Percentiles rank a stretch among this genome's conserved stretches.
Evolutionary conservation across 2,113 vertebrate species (phyloP).

Genomic region (Rhinolophus ferrumequinum): DNA sequence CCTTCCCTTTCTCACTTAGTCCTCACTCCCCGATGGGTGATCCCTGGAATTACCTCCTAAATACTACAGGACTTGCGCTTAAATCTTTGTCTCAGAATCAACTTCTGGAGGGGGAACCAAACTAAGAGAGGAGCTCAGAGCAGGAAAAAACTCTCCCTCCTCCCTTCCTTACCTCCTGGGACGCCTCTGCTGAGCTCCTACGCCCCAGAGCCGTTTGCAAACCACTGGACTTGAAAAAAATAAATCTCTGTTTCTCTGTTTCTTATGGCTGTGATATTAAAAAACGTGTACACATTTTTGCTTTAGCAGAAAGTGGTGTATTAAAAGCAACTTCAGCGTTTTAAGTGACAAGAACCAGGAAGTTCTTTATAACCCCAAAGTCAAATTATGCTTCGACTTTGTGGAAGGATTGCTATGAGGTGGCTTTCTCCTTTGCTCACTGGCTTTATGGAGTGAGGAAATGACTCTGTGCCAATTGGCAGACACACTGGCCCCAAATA

Average conservation of each 20-base stretch:
- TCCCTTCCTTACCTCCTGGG: fast-evolving
- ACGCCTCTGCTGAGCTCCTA: neutral
- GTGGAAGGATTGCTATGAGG: neutral
- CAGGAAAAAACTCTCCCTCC: neutral
- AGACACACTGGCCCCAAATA: neutral
- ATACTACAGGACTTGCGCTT: neutral
- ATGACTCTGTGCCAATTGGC: slow-evolving; percentile 15
- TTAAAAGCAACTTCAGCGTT: neutral
- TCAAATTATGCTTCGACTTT: neutral
- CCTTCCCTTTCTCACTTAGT: neutral
- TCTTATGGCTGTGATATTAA: fast-evolving
- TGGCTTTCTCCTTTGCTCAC: neutral
- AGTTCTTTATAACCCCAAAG: neutral
- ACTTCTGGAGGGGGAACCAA: neutral
- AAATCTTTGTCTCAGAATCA: neutral
- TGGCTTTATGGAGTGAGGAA: slow-evolving; percentile 57
- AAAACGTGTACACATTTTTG: neutral
- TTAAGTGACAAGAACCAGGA: slow-evolving; percentile 15
- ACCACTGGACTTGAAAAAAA: neutral
- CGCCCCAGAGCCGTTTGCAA: neutral
- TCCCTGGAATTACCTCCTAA: neutral
- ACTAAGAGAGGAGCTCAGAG: neutral
- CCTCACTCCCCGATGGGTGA: neutral
- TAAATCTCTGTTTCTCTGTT: neutral
- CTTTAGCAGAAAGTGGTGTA: neutral